phyloP scores from a whole-genome alignment of 2,113 vertebrate species.

The Galeopterus variegatus region DNA sequence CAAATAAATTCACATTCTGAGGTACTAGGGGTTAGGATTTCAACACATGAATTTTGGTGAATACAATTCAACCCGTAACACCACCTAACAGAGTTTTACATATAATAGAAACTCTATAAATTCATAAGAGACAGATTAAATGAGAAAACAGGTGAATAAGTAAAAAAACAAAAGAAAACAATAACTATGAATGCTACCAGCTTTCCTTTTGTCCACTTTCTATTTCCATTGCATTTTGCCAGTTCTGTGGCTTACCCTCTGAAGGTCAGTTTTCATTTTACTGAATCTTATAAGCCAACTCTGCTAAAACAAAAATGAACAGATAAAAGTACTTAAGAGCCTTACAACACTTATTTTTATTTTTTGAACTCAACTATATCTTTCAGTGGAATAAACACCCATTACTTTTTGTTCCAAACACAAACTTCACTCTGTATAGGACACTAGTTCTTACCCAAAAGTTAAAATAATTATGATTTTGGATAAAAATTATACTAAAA shows the following conservation, averaged over 20 bases:
- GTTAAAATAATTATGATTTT: conserved; percentile 28
- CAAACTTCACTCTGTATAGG: neutral
- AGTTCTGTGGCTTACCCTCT: neutral
- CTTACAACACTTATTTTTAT: neutral
- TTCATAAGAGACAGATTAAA: neutral
- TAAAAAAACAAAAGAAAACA: neutral
- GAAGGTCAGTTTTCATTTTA: neutral
- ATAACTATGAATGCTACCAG: neutral
- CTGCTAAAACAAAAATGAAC: neutral
- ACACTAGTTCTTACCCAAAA: neutral
- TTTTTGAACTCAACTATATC: neutral
- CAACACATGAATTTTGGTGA: neutral
- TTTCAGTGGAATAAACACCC: neutral
- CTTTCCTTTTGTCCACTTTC: neutral
- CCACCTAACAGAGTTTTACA: neutral
- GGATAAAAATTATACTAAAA: neutral
- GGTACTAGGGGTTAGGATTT: neutral
- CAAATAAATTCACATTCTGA: neutral
- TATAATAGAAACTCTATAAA: neutral
- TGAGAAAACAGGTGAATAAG: neutral
- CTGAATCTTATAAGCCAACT: neutral
- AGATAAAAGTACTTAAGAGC: neutral
- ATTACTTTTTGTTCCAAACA: conserved; percentile 11
- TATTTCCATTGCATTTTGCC: neutral
- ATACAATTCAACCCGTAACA: neutral